phyloP scores from a whole-genome alignment of 2,888 invertebrate species.

The Eilema depressum region DNA sequence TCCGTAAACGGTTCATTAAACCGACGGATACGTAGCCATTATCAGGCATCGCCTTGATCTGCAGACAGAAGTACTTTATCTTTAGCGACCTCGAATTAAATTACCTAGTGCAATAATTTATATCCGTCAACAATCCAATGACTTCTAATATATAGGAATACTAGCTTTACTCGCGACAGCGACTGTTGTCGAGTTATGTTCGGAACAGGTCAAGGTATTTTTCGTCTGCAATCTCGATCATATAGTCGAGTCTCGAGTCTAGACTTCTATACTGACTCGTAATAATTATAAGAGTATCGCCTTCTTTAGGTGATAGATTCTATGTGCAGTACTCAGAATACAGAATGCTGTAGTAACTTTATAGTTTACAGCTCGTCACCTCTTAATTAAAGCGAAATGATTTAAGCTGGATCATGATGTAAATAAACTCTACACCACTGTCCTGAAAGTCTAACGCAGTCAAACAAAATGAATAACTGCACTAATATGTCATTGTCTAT shows the following conservation, averaged over 20 bases:
- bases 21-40: constrained; percentile 15
- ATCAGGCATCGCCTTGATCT: constrained; percentile 32
- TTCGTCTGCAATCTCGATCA: not conserved
- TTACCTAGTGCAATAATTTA: constrained; percentile 12
- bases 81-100: constrained; percentile 37
- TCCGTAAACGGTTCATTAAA: constrained; percentile 7
- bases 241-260: not conserved
- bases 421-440: not conserved
- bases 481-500: not conserved
- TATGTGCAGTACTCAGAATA: no score
- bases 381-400: not conserved
- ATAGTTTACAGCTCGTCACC: not conserved
- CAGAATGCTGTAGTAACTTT: not conserved
- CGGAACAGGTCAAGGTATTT: not conserved
- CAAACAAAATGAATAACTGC: not conserved
- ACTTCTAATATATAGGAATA: not conserved
- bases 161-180: not conserved
- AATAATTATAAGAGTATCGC: no score
- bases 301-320: no score
- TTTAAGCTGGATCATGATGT: not conserved
- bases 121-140: constrained; percentile 17
- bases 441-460: not conserved
- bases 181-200: not conserved
- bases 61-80: constrained; percentile 30
- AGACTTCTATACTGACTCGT: no score